Evolutionary conservation across 1,140 invertebrate genomes (phyloP), one percentile per base, ranked within the genome.

Genomic region (Telenomus remus): DNA sequence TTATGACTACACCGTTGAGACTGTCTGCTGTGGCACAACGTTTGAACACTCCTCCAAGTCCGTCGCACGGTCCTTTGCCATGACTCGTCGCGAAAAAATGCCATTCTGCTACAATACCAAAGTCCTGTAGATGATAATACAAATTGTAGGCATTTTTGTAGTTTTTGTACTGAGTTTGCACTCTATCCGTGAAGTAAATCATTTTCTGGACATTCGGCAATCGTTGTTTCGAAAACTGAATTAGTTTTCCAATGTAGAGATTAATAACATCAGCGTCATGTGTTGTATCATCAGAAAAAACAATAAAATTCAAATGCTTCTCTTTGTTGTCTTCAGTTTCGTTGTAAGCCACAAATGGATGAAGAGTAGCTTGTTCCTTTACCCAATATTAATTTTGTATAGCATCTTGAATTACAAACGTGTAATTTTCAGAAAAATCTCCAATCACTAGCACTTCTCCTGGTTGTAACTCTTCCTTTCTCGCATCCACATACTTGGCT

Each of bases 51-150:
- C 53, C 47, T 10, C 70, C 54, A 1, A 73, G 9, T 19, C 70
- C 70, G 46, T 80, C 76, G 43, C 77, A 79, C 0, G 60, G 54
- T n/a, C 60, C 64, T 74, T 81, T 82, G 8, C 82, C 82, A 64
- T 83, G 84, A 4, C 57, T 48, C 11, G 82, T 84, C 11, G 80
- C 76, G 63, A 75, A 82, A 64, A 80, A 84, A 49, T 80, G 47
- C 82, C 83, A 86, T 56, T 80, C 76, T 9, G 68, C 76, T 14
- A 64, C 46, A 15, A 76, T 13, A 49, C 50, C 43, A 79, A 77
- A 80, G 55, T 80, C 77, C 47, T 57, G 11, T 34, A 55, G 5
- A 50, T 66, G 55, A 43, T 55, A 60, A 13, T 27, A 53, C 50
- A 82, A 53, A 47, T 78, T 80, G 0, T 42, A 14, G 16, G 79